These are phyloP conservation scores for Teleogryllus oceanicus DNA, from an alignment of 2,888 invertebrate genomes.

Conservation along the genomic window DNA sequence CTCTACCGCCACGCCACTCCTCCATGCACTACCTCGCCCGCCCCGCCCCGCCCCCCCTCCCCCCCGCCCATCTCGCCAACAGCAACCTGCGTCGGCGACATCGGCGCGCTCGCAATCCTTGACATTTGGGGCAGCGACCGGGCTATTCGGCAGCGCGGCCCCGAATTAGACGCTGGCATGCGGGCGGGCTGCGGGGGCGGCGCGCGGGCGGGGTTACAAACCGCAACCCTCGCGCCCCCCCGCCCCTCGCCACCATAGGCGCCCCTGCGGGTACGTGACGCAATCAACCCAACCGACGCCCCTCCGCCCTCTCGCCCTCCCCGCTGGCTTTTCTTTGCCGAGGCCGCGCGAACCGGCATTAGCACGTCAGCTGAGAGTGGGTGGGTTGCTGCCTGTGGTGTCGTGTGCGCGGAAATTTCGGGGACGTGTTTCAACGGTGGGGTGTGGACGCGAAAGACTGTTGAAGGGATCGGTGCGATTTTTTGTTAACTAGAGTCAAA, in stretches of 20 bases:
- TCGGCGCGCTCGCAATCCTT: conserved; percentile 1
- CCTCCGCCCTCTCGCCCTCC: background rate
- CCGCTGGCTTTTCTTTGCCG: no score
- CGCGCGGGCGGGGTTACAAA: background rate
- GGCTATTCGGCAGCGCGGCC: background rate
- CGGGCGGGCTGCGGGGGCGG: background rate
- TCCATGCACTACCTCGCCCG: no score
- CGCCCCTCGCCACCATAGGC: background rate
- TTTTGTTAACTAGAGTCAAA: no score
- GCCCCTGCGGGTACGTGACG: conserved; percentile 2
- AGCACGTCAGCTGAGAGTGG: no score
- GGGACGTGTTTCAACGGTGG: no score
- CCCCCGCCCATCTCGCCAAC: no score
- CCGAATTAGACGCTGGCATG: conserved; percentile 18
- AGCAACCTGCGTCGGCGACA: background rate
- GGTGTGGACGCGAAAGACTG: background rate
- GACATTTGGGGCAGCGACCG: background rate
- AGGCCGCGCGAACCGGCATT: no score
- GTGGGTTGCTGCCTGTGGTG: no score
- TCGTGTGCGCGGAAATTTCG: no score
- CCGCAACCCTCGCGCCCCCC: background rate
- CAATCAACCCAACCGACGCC: background rate
- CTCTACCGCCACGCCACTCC: no score
- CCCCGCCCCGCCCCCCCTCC: no score
- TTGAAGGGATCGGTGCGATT: no score